These are phyloP conservation scores for Cremastinae sp. DNA, from an alignment of 2,888 invertebrate species.

Conservation along the genomic window DNA sequence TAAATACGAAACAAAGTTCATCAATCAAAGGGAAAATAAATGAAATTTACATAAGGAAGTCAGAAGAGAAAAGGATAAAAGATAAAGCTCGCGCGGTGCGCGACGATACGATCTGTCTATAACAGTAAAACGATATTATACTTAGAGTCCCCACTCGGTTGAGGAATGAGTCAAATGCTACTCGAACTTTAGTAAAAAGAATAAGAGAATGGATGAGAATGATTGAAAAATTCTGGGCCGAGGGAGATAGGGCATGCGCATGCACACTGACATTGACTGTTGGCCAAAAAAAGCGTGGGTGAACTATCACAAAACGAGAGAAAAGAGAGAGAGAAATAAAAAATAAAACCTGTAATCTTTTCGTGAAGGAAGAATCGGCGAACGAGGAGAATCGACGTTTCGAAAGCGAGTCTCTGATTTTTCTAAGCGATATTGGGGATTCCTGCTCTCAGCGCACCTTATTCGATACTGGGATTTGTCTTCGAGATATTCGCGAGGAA, in stretches of 20 bases:
- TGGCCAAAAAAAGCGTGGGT: conserved; percentile 17
- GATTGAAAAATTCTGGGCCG: not conserved
- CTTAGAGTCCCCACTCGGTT: not conserved
- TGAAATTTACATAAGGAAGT: conserved; percentile 16
- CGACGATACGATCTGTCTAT: conserved; percentile 31
- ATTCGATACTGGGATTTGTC: conserved; percentile 27
- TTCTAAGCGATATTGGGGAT: conserved; percentile 19
- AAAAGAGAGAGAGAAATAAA: not conserved
- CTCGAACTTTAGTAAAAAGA: not conserved
- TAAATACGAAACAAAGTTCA: conserved; percentile 4
- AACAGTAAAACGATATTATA: conserved; percentile 6
- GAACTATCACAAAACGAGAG: not conserved
- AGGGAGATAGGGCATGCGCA: not conserved
- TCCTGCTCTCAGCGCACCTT: not conserved
- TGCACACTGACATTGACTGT: conserved; percentile 42
- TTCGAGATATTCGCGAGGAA: conserved; percentile 24
- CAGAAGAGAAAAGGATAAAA: not conserved
- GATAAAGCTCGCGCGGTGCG: not conserved
- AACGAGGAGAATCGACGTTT: not conserved
- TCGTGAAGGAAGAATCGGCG: conserved; percentile 1
- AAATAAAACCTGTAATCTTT: not conserved
- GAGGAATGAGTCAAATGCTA: not conserved
- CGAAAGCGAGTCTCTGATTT: conserved; percentile 10
- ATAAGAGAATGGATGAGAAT: not conserved
- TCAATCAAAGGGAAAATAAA: not conserved